These are phyloP conservation scores for Erythrocercus mccallii DNA, from an alignment of 2,113 vertebrate genomes.

Conservation along the genomic window DNA sequence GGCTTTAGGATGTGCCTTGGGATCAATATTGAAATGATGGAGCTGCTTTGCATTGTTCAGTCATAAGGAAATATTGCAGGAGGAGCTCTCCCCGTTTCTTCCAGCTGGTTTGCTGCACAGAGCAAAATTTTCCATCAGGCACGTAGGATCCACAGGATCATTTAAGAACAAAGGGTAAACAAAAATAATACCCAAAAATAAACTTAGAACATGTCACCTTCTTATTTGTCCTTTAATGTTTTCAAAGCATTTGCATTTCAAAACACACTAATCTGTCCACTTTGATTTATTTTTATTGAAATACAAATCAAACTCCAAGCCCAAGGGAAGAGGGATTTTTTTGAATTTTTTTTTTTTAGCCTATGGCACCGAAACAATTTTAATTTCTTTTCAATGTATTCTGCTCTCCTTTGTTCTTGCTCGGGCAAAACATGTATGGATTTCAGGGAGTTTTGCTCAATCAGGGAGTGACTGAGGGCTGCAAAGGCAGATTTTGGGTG, in stretches of 20 bases:
- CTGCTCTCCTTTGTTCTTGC: constrained; percentile 29
- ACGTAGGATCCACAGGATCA: background rate
- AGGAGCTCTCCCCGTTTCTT: background rate
- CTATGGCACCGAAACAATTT: constrained; percentile 9
- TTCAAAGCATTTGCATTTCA: constrained; percentile 56
- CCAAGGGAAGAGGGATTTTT: background rate
- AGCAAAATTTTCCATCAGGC: constrained; percentile 2
- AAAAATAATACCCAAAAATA: constrained; percentile 49
- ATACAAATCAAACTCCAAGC: constrained; percentile 47
- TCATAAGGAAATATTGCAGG: background rate
- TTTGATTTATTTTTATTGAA: constrained; percentile 64
- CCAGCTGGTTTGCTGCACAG: background rate
- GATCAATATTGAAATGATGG: background rate
- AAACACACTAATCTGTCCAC: constrained; percentile 32
- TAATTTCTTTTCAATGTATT: constrained; percentile 30
- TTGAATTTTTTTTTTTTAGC: background rate
- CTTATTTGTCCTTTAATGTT: constrained; percentile 49
- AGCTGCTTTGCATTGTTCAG: background rate
- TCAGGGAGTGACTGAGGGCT: background rate
- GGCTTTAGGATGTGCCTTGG: background rate
- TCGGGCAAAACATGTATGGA: background rate
- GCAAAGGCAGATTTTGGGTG: background rate
- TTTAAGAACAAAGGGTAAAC: constrained; percentile 51
- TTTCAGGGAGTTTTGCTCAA: background rate
- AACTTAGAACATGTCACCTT: constrained; percentile 13